Conservation (phyloP, 2,113 vertebrate species). For the Oncorhynchus keta region DNA sequence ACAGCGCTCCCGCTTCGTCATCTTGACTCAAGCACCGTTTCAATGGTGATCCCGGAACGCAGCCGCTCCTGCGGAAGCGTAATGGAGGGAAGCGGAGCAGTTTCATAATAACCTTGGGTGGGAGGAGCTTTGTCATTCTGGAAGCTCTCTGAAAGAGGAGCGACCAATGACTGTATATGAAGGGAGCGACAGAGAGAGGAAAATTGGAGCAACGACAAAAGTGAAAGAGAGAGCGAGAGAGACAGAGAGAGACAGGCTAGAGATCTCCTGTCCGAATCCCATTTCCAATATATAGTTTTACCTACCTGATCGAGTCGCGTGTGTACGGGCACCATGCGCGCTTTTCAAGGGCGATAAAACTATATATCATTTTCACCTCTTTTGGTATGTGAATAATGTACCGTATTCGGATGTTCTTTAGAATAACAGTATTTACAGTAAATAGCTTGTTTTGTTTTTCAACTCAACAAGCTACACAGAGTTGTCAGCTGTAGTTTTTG, state of each 20-base stretch:
- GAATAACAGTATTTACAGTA: neutral
- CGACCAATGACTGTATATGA: conserved; percentile 4
- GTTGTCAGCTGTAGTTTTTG: neutral
- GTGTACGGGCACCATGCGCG: neutral
- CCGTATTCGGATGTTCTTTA: conserved; percentile 35
- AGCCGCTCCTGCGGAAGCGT: conserved; percentile 50
- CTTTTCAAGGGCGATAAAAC: conserved; percentile 14
- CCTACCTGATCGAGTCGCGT: neutral
- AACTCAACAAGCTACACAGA: neutral
- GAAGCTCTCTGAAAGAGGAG: conserved; percentile 9
- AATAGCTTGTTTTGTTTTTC: neutral
- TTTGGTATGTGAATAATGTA: conserved; percentile 36
- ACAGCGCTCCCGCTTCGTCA: conserved; percentile 47
- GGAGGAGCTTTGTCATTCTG: conserved; percentile 70
- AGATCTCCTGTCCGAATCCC: neutral
- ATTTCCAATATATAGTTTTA: neutral
- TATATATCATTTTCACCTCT: conserved; percentile 3
- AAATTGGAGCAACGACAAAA: conserved; percentile 39
- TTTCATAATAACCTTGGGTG: conserved; percentile 69
- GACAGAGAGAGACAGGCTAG: conserved; percentile 1
- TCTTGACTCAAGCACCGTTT: conserved; percentile 63
- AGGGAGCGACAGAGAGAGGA: conserved; percentile 2
- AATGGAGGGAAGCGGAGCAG: conserved; percentile 65
- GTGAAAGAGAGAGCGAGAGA: neutral
- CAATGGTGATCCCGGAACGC: conserved; percentile 21